Conservation (phyloP, 2,888 invertebrate genomes). For the Phengaris arion region DNA sequence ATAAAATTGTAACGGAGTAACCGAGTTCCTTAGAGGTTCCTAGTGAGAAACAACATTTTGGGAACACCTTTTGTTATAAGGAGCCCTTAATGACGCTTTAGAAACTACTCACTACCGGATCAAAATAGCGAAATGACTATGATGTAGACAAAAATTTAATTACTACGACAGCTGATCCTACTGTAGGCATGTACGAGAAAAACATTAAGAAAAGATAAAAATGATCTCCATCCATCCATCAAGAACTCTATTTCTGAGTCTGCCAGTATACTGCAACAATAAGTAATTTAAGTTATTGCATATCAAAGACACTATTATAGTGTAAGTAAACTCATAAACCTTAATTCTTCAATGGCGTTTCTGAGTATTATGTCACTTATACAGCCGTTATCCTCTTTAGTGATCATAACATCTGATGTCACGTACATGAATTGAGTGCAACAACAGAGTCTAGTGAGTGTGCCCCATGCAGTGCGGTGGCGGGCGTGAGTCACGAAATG, state of each 20-base stretch:
- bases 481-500: conserved; percentile 42
- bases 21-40: neutral
- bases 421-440: conserved; percentile 27
- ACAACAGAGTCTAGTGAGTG: conserved; percentile 7
- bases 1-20: neutral
- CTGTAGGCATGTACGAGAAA: neutral
- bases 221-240: neutral
- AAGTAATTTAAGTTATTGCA: neutral
- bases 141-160: neutral
- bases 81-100: neutral
- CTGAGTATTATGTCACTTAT: conserved; percentile 2
- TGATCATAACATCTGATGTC: conserved; percentile 29
- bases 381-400: conserved; percentile 6
- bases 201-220: no score
- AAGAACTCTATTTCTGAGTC: neutral
- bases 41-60: neutral
- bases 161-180: neutral
- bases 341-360: neutral
- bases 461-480: conserved; percentile 28
- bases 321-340: conserved; percentile 13
- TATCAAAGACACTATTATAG: conserved; percentile 4
- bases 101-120: neutral
- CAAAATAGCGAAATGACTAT: neutral
- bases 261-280: neutral
- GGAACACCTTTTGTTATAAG: neutral